phyloP scores from a whole-genome alignment of 1,140 invertebrate species.

The Sogatella furcifera region DNA sequence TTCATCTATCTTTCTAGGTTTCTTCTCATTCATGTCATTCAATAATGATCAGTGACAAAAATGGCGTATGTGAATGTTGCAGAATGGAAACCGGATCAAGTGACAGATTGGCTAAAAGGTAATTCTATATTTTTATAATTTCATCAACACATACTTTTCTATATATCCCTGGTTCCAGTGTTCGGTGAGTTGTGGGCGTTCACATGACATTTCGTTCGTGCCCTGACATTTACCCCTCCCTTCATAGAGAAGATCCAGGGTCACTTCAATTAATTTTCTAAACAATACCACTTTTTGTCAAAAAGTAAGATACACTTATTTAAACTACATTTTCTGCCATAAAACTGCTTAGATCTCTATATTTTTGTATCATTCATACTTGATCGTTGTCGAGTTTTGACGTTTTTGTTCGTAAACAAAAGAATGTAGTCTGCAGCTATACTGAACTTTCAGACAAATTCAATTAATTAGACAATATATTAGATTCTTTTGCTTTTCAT shows the following conservation, averaged over 20 bases:
- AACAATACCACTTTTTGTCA: neutral
- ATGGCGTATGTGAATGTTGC: constrained; percentile 83
- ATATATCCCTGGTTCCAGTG: neutral
- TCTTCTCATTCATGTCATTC: neutral
- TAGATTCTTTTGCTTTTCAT: no score
- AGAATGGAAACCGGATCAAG: constrained; percentile 88
- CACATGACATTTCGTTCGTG: neutral
- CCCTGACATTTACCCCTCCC: neutral
- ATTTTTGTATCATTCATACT: no score
- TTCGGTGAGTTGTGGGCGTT: no score
- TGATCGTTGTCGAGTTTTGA: neutral
- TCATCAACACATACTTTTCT: neutral
- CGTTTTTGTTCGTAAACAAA: no score
- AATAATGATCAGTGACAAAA: neutral
- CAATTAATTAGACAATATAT: no score
- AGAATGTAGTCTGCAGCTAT: no score
- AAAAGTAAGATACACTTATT: neutral
- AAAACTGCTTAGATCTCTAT: no score
- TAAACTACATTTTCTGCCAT: no score
- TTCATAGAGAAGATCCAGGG: neutral
- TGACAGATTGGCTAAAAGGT: constrained; percentile 88
- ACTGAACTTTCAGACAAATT: no score
- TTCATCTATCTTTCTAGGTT: no score
- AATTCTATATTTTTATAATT: constrained; percentile 18
- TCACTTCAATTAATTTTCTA: neutral